phyloP scores from a whole-genome alignment of 1,140 invertebrate genomes.

The Hermetia illucens region DNA sequence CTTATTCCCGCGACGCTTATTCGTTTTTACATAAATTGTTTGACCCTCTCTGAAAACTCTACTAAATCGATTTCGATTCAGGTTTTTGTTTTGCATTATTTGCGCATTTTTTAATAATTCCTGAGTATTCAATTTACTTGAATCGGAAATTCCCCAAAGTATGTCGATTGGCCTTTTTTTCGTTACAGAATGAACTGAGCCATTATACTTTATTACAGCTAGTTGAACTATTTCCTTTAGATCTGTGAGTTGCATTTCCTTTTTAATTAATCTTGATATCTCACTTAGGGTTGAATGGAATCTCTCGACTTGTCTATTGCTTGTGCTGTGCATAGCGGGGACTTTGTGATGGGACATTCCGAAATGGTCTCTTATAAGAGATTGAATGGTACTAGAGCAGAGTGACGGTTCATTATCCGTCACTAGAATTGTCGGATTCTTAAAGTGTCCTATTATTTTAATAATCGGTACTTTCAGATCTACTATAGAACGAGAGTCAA shows the following conservation, averaged over 20 bases:
- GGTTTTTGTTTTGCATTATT: background rate
- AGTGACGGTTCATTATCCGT: too few relatives aligned
- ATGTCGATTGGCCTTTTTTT: background rate
- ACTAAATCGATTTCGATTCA: background rate
- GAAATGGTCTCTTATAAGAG: too few relatives aligned
- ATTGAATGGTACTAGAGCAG: too few relatives aligned
- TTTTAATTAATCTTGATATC: too few relatives aligned
- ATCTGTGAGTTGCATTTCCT: too few relatives aligned
- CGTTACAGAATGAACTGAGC: conserved; percentile 5
- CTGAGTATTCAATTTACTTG: background rate
- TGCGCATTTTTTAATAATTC: background rate
- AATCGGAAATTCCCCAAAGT: background rate
- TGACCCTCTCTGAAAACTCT: conserved; percentile 1
- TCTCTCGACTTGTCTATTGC: too few relatives aligned
- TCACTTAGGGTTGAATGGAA: too few relatives aligned
- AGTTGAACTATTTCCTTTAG: conserved; percentile 1
- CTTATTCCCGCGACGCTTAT: conserved; percentile 5
- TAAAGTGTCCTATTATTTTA: too few relatives aligned
- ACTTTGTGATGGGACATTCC: too few relatives aligned
- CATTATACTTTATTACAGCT: conserved; percentile 4
- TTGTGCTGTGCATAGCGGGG: conserved; percentile 1
- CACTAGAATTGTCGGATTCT: too few relatives aligned
- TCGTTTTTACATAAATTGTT: conserved; percentile 3
- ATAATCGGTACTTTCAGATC: too few relatives aligned
- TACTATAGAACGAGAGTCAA: too few relatives aligned